These are phyloP conservation scores for Rhingia campestris DNA, from an alignment of 2,888 invertebrate species.

Conservation along the genomic window DNA sequence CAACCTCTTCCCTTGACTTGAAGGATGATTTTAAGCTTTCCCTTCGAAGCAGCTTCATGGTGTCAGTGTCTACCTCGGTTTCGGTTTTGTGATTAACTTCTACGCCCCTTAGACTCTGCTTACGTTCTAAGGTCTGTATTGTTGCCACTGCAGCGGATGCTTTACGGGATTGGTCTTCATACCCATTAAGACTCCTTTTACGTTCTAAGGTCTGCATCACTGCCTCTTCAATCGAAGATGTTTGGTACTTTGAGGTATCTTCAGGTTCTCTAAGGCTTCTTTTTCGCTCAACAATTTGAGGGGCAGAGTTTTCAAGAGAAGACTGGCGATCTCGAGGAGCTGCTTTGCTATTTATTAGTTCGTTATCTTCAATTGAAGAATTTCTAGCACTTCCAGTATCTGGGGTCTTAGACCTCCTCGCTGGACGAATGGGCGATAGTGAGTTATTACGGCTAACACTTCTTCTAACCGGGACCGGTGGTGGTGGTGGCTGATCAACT, in stretches of 20 bases:
- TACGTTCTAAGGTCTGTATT: not conserved
- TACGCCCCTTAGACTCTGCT: not conserved
- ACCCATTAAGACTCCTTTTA: not conserved
- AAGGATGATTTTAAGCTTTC: constrained; percentile 23
- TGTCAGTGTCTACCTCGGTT: not conserved
- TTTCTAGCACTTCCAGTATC: constrained; percentile 77
- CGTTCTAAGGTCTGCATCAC: not conserved
- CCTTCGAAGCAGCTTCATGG: constrained; percentile 27
- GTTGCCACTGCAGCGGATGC: constrained; percentile 18
- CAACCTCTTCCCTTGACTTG: not conserved
- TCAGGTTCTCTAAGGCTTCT: not conserved
- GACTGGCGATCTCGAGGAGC: constrained; percentile 61
- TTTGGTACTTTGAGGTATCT: constrained; percentile 21
- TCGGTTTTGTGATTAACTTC: not conserved
- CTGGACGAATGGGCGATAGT: constrained; percentile 80
- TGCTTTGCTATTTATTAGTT: not conserved
- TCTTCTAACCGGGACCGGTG: constrained; percentile 74
- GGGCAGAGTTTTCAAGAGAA: constrained; percentile 73
- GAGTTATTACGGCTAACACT: constrained; percentile 79
- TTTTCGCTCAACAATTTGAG: constrained; percentile 63
- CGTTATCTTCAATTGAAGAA: constrained; percentile 72
- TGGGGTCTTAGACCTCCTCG: constrained; percentile 80
- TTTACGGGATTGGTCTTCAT: constrained; percentile 9
- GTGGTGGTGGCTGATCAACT: constrained; percentile 18
- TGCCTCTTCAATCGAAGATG: constrained; percentile 31